phyloP scores from a whole-genome alignment of 1,140 invertebrate genomes.

The Chrysomallon squamiferum region DNA sequence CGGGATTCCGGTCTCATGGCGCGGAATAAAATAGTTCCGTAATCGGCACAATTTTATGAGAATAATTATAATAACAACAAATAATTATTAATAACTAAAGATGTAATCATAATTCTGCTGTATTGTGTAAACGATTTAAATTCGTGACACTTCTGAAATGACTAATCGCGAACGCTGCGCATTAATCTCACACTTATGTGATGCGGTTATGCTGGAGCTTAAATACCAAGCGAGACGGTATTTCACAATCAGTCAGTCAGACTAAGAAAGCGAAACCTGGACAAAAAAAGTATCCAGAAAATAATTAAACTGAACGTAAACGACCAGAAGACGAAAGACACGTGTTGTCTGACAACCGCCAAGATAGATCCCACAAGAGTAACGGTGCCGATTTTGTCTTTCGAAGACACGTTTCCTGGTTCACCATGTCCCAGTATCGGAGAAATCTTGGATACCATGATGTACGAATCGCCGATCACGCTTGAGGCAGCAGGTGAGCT shows the following conservation, averaged over 20 bases:
- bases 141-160: too few species aligned
- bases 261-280: background rate
- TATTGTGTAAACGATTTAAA: too few species aligned
- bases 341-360: conserved; percentile 19
- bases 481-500: conserved; percentile 19
- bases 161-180: too few species aligned
- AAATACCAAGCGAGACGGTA: too few species aligned
- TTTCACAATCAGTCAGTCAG: background rate
- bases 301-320: background rate
- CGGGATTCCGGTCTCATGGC: background rate
- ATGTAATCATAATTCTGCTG: too few species aligned
- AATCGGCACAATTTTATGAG: background rate
- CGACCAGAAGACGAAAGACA: conserved; percentile 1
- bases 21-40: conserved; percentile 5
- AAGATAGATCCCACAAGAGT: conserved; percentile 29
- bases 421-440: conserved; percentile 22
- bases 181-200: too few species aligned
- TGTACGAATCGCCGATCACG: conserved; percentile 23
- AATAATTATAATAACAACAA: too few species aligned
- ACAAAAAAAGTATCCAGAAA: background rate
- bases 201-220: too few species aligned
- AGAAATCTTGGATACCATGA: conserved; percentile 32
- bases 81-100: too few species aligned
- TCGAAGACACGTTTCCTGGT: conserved; percentile 10
- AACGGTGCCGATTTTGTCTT: conserved; percentile 19